Evolutionary conservation across 2,888 invertebrate genomes (phyloP).

Genomic region (Pheosia tremula): DNA sequence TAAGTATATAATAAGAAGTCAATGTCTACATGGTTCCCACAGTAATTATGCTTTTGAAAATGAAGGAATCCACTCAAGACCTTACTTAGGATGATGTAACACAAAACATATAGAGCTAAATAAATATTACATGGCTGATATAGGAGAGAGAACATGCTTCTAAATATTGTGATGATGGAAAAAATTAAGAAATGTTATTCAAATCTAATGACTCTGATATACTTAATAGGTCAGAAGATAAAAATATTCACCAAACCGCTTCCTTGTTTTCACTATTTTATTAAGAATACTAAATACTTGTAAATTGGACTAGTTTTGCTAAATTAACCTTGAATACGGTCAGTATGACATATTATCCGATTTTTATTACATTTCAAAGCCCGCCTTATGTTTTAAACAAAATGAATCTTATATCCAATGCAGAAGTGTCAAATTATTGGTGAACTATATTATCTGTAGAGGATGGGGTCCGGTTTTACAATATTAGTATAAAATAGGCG

Average conservation of each 20-base stretch:
- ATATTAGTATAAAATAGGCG: conserved; percentile 39
- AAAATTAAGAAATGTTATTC: too few species aligned
- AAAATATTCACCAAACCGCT: conserved; percentile 8
- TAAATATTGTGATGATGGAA: too few species aligned
- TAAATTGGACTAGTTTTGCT: conserved; percentile 36
- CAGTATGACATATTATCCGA: conserved; percentile 29
- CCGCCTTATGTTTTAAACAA: conserved; percentile 25
- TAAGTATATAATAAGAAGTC: too few species aligned
- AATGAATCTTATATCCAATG: conserved; percentile 34
- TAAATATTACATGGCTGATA: too few species aligned
- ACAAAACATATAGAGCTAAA: too few species aligned
- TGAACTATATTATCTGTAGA: conserved; percentile 16
- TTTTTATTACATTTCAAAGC: conserved; percentile 41
- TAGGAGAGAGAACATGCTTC: too few species aligned
- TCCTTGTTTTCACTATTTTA: conserved; percentile 13
- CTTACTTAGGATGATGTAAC: too few species aligned
- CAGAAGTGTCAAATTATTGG: conserved; percentile 27
- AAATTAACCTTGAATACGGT: conserved; percentile 34
- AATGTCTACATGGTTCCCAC: too few species aligned
- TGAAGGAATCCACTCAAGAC: too few species aligned
- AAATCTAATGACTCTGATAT: too few species aligned
- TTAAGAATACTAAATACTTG: conserved; percentile 19
- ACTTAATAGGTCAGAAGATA: not conserved
- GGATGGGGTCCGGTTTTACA: conserved; percentile 36
- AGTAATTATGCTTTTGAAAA: too few species aligned